A percentile compares a stretch with the other conserved stretches of the same genome.
phyloP scores from a whole-genome alignment of 1,140 invertebrate species.

The Homarus americanus region DNA sequence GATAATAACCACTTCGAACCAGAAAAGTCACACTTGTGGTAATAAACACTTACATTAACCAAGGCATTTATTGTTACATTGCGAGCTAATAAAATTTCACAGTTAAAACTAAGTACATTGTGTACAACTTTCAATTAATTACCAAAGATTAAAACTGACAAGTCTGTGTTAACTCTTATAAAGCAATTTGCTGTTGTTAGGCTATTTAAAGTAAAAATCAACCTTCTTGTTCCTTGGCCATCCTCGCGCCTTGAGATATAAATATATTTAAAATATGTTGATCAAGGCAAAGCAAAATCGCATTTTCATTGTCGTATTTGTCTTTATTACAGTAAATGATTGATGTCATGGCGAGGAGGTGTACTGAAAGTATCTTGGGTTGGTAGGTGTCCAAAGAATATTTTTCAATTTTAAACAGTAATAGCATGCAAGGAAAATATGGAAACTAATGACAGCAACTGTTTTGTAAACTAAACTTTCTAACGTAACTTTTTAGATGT shows the following conservation, averaged over 20 bases:
- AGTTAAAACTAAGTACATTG: too few relatives aligned
- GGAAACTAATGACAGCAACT: background rate
- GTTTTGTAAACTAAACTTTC: background rate
- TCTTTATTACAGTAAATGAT: constrained; percentile 9
- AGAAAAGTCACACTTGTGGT: too few relatives aligned
- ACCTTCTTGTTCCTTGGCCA: background rate
- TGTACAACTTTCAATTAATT: too few relatives aligned
- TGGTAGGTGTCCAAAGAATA: background rate
- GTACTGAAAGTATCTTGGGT: background rate
- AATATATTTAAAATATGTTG: background rate
- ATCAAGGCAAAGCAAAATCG: constrained; percentile 2
- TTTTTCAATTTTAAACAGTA: background rate
- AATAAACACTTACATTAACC: too few relatives aligned
- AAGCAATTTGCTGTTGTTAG: too few relatives aligned
- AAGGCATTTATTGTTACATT: too few relatives aligned
- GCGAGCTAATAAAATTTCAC: too few relatives aligned
- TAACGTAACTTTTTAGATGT: background rate
- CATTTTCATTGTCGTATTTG: constrained; percentile 4
- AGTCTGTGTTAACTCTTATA: too few relatives aligned
- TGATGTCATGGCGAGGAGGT: constrained; percentile 1
- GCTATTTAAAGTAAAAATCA: too few relatives aligned
- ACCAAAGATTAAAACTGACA: too few relatives aligned
- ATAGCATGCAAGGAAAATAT: background rate
- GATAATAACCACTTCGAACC: too few relatives aligned
- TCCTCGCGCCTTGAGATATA: background rate